Evolutionary conservation across 2,888 invertebrate genomes (phyloP), one percentile per base, ranked within the genome.

Genomic region (Callosobruchus maculatus): DNA sequence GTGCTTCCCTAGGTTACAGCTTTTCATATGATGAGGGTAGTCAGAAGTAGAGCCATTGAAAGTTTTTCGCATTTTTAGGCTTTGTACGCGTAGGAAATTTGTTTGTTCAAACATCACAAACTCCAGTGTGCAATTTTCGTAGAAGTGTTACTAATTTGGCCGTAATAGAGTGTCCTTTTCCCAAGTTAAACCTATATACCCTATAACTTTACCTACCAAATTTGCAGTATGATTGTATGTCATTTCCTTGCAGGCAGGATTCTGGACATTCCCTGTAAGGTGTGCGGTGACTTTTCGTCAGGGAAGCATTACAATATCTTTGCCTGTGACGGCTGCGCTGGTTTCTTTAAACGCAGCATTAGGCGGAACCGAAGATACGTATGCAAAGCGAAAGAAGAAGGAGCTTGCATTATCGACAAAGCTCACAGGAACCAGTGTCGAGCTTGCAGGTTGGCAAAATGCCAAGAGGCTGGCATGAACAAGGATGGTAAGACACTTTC

Each of bases 301-400:
- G 99, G 99, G 0, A 99, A 99, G 86, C 99, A 99, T 85, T 99
- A 99, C 86, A 99, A 99, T 2, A 99, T 99, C 73, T 99, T 96
- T 86, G 98, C 99, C 0, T 99, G 99, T 85, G 99, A 99, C 86
- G 99, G 99, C 75, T 97, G 94, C 82, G 94, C 94, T 0, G 94
- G 94, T 0, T 94, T 95, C 86, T 94, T 95, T 87, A 95, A 99
- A 91, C 90, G 99, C 31, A 98, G 98, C 3, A 98, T 99, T 76
- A 90, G 99, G 5, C 91, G 98, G n/a, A 97, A 96, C 84, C 92
- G 99, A 0, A 95, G 96, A 81, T 99, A 99, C 87, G 92, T 95
- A 0, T 99, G 99, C 89, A 99, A 99, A 87, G 95, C 96, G 0
- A 94, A 96, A 79, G 91, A 92, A 20, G 94, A 94, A 79, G 96